phyloP scores from a whole-genome alignment of 1,140 invertebrate species.

The Listronotus oregonensis region DNA sequence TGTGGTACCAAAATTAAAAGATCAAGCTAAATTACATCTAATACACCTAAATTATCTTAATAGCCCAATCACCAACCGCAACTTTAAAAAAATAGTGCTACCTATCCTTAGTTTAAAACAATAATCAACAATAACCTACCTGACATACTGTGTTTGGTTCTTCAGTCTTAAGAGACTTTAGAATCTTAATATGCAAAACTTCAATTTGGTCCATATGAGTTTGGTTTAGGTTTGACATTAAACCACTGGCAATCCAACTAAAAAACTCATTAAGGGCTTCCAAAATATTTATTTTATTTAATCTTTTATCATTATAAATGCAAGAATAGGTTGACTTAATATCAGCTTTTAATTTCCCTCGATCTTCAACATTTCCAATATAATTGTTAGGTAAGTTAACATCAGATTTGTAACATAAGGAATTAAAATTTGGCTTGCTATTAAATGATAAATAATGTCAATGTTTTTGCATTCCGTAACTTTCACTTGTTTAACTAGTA shows the following conservation, averaged over 20 bases:
- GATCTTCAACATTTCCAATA: conserved; percentile 25
- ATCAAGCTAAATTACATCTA: too few relatives aligned
- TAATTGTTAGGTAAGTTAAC: conserved; percentile 36
- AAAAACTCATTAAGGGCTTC: conserved; percentile 39
- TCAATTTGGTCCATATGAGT: conserved; percentile 38
- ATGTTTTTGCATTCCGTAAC: conserved; percentile 38
- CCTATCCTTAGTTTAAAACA: too few relatives aligned
- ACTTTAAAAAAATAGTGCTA: too few relatives aligned
- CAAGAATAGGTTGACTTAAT: conserved; percentile 32
- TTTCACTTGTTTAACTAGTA: conserved; percentile 30
- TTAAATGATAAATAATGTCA: conserved; percentile 41
- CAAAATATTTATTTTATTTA: conserved; percentile 25
- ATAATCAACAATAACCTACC: background rate
- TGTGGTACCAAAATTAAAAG: too few relatives aligned
- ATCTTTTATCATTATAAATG: conserved; percentile 28
- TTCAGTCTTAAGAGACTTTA: conserved; percentile 19
- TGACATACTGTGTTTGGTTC: conserved; percentile 11
- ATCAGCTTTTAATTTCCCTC: conserved; percentile 29
- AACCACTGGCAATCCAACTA: conserved; percentile 35
- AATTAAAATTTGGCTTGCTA: conserved; percentile 35
- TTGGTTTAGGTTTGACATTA: conserved; percentile 33
- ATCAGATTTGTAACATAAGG: conserved; percentile 34
- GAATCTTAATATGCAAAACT: conserved; percentile 35
- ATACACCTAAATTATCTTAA: too few relatives aligned
- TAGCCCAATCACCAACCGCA: too few relatives aligned